phyloP scores from a whole-genome alignment of 2,113 vertebrate species.

The Stigmatopora argus region DNA sequence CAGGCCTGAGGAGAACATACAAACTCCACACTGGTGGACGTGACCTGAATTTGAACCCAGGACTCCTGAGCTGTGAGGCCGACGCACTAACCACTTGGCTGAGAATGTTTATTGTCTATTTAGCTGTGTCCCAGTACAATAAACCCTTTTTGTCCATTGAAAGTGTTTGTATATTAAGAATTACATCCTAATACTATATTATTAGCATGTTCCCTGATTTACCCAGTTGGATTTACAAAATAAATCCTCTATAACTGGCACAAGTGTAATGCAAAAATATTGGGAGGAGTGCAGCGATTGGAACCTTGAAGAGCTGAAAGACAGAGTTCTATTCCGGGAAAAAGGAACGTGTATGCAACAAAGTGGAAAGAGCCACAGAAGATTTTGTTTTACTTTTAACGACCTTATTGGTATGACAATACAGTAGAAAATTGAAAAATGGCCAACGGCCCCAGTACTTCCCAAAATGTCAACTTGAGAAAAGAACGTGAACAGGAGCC shows the following conservation, averaged over 20 bases:
- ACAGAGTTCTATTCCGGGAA: constrained; percentile 22
- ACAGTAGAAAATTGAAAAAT: constrained; percentile 17
- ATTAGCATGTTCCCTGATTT: not conserved
- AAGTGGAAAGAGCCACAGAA: constrained; percentile 58
- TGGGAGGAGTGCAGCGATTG: constrained; percentile 49
- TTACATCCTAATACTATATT: not conserved
- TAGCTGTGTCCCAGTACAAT: no score
- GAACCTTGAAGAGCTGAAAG: constrained; percentile 19
- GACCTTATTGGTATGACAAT: constrained; percentile 7
- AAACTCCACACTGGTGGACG: no score
- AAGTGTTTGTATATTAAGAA: not conserved
- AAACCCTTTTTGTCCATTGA: not conserved
- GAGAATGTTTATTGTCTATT: no score
- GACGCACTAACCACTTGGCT: no score
- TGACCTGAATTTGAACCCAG: no score
- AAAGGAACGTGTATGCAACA: constrained; percentile 62
- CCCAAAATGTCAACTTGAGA: constrained; percentile 35
- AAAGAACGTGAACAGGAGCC: constrained; percentile 16
- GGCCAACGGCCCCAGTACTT: constrained; percentile 34
- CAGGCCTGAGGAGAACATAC: no score
- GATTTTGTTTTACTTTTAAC: constrained; percentile 7
- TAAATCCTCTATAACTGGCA: constrained; percentile 2
- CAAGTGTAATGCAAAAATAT: constrained; percentile 46
- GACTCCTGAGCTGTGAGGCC: no score
- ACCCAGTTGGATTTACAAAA: not conserved